Percentiles rank a stretch among this genome's conserved stretches.
Evolutionary conservation across 2,888 invertebrate genomes (phyloP).

Genomic region (Lasioglossum oenotherae): DNA sequence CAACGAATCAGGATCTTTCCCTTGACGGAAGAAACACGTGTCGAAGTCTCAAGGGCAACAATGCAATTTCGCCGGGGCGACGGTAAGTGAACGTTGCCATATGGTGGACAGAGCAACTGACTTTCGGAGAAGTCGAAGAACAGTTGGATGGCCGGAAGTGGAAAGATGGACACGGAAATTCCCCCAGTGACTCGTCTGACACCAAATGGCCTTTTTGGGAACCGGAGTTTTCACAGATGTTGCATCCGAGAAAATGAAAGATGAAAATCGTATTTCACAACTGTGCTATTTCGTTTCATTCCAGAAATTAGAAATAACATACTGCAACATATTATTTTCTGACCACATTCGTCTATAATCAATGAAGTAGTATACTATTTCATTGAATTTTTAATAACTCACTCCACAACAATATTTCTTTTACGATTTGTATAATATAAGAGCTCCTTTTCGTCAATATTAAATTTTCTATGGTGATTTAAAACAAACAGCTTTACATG

Average conservation of each 20-base stretch:
- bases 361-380: not conserved
- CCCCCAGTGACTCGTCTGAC: not conserved
- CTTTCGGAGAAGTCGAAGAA: constrained; percentile 31
- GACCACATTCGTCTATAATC: not conserved
- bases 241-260: not conserved
- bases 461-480: too few relatives aligned
- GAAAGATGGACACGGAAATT: constrained; percentile 17
- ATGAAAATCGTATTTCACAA: not conserved
- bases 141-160: constrained; percentile 16
- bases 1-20: not conserved
- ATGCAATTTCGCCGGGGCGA: constrained; percentile 61
- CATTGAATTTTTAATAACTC: too few relatives aligned
- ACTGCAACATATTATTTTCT: not conserved
- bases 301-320: not conserved
- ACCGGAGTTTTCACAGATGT: not conserved
- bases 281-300: not conserved
- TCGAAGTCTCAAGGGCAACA: constrained; percentile 59
- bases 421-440: too few relatives aligned
- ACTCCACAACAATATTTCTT: too few relatives aligned
- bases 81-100: constrained; percentile 59
- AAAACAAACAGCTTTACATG: too few relatives aligned
- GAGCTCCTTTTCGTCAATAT: too few relatives aligned
- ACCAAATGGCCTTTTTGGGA: not conserved
- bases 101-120: constrained; percentile 64
- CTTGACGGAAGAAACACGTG: constrained; percentile 59